Conservation (phyloP, 2,113 vertebrate genomes). For the Nothoprocta pentlandii region DNA sequence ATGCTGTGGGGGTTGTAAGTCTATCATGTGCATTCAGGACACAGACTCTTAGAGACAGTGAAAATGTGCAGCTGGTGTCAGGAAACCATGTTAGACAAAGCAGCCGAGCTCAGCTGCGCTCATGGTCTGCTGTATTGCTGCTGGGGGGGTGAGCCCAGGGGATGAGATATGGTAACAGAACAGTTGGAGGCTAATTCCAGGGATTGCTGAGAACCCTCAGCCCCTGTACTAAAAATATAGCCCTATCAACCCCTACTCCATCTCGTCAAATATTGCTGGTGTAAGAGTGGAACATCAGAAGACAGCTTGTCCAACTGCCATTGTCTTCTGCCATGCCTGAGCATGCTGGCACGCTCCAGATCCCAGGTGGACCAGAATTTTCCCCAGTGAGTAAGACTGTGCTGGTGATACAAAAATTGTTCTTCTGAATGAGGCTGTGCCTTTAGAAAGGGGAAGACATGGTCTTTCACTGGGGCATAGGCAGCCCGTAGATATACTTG, state of each 20-base stretch:
- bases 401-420: background rate
- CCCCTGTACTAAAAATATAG: rapidly evolving
- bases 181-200: background rate
- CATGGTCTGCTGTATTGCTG: background rate
- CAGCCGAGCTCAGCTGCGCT: background rate
- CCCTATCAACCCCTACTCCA: background rate
- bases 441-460: background rate
- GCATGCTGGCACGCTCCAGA: background rate
- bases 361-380: background rate
- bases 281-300: background rate
- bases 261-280: background rate
- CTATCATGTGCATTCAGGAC: rapidly evolving
- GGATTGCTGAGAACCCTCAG: background rate
- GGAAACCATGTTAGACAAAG: background rate
- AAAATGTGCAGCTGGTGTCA: background rate
- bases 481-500: background rate
- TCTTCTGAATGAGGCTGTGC: background rate
- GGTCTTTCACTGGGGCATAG: background rate
- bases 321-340: background rate
- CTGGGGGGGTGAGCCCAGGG: rapidly evolving
- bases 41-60: background rate
- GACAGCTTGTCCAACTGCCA: background rate
- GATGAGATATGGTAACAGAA: background rate
- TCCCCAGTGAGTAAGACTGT: background rate
- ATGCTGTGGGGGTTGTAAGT: background rate